Evolutionary conservation across 2,888 invertebrate species (phyloP).

Genomic region (Colostygia pectinataria): DNA sequence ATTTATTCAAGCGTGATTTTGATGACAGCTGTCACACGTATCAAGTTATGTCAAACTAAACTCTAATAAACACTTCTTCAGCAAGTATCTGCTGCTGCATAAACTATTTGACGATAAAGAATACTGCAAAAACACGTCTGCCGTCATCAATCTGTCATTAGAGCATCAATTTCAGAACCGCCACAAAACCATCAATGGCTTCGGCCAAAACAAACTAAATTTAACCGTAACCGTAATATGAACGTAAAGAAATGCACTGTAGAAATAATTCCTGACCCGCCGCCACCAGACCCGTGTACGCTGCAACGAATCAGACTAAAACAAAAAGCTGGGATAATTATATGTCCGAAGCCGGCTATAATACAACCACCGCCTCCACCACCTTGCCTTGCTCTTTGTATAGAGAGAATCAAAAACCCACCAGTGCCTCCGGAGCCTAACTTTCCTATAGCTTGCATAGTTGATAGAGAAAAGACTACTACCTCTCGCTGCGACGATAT

Average conservation of each 20-base stretch:
- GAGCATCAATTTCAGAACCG: not conserved
- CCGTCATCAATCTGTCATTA: not conserved
- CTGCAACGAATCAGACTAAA: conserved; percentile 47
- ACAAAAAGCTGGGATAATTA: conserved; percentile 51
- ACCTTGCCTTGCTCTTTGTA: conserved; percentile 52
- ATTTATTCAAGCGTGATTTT: too few relatives aligned
- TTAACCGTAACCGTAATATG: conserved; percentile 42
- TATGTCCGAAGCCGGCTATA: conserved; percentile 50
- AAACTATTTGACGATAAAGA: too few relatives aligned
- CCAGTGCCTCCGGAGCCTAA: conserved; percentile 31
- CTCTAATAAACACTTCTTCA: too few relatives aligned
- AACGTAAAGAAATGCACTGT: conserved; percentile 55
- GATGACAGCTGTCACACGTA: too few relatives aligned
- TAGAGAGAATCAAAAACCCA: conserved; percentile 62
- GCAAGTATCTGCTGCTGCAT: too few relatives aligned
- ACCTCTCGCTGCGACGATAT: conserved; percentile 53
- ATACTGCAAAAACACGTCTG: too few relatives aligned
- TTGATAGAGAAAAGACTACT: conserved; percentile 45
- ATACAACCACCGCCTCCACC: conserved; percentile 42
- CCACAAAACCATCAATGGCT: conserved; percentile 6
- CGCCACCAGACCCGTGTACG: conserved; percentile 49
- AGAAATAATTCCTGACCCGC: conserved; percentile 44
- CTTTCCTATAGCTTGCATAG: conserved; percentile 44
- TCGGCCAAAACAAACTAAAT: conserved; percentile 18
- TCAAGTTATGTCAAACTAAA: too few relatives aligned